Evolutionary conservation across 2,113 vertebrate genomes (phyloP).

Genomic region (Vulpes ferrilata): DNA sequence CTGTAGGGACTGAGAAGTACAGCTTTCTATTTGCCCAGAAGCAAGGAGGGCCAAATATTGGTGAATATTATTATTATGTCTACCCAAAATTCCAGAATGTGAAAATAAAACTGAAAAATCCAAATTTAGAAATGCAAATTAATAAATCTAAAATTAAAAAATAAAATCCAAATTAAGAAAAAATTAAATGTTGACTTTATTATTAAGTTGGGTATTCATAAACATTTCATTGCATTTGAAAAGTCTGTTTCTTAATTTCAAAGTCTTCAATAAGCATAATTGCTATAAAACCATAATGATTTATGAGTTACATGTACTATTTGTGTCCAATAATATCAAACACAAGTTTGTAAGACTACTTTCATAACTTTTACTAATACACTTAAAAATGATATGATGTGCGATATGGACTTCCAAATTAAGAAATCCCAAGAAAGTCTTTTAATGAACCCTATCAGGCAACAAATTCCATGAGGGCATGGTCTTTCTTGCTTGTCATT

Average conservation of each 20-base stretch:
- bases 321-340: neutral
- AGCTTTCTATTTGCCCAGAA: neutral
- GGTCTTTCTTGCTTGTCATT: neutral
- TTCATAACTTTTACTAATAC: neutral
- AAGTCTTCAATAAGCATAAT: neutral
- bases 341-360: neutral
- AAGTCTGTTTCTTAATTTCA: constrained; percentile 31
- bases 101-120: neutral
- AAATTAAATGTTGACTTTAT: neutral
- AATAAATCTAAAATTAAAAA: constrained; percentile 13
- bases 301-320: neutral
- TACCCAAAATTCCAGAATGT: neutral
- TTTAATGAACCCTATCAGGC: neutral
- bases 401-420: neutral
- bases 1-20: neutral
- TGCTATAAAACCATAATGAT: neutral
- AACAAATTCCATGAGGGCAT: neutral
- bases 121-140: constrained; percentile 8
- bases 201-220: constrained; percentile 27
- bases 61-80: neutral
- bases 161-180: constrained; percentile 4
- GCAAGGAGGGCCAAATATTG: neutral
- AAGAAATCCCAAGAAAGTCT: neutral
- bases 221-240: constrained; percentile 1
- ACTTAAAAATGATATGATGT: neutral